These are phyloP conservation scores for Cryptops parisi DNA, from an alignment of 2,888 invertebrate species.

Conservation along the genomic window DNA sequence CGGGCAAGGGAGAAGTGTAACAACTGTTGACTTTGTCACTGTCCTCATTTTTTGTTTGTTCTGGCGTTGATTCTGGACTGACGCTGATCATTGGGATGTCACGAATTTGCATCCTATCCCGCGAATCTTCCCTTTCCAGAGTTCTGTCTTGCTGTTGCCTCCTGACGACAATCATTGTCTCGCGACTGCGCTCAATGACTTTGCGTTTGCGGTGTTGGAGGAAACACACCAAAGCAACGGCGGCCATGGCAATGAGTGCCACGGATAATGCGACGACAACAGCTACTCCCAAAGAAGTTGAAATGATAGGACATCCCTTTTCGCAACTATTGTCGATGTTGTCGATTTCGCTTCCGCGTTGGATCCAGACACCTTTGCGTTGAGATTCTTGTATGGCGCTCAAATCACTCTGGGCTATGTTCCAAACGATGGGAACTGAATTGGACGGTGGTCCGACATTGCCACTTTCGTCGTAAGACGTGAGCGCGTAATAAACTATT, in stretches of 20 bases:
- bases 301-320: neutral
- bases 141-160: no score
- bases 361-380: neutral
- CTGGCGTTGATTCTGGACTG: neutral
- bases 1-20: neutral
- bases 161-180: neutral
- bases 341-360: neutral
- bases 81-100: neutral
- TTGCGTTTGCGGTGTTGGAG: neutral
- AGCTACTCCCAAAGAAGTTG: neutral
- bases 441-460: slow-evolving; percentile 4
- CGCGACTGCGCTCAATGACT: neutral
- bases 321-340: no score
- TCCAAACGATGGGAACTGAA: slow-evolving; percentile 3
- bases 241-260: neutral
- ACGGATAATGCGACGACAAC: neutral
- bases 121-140: neutral
- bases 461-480: neutral
- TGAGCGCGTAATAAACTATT: slow-evolving; percentile 1
- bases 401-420: neutral
- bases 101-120: neutral
- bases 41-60: neutral
- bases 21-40: neutral
- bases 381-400: neutral
- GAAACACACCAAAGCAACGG: neutral